Conservation (phyloP, 2,113 vertebrate genomes). For the Oryzias melastigma region DNA sequence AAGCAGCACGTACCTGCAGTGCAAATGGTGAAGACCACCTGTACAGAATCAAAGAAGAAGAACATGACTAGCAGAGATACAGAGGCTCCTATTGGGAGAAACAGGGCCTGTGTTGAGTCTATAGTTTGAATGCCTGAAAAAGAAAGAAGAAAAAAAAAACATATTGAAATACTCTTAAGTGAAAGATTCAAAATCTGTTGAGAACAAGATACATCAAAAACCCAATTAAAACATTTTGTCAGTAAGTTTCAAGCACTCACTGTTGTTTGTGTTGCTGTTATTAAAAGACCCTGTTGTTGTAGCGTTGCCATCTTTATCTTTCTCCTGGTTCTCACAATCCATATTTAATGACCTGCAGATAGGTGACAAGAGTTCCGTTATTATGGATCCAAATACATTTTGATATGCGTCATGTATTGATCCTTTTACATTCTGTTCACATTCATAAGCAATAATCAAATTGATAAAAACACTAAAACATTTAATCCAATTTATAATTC, state of each 20-base stretch:
- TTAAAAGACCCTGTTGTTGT: conserved; percentile 82
- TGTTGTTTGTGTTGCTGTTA: conserved; percentile 93
- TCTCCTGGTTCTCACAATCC: conserved; percentile 99
- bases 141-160: background rate
- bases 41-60: conserved; percentile 99
- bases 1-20: conserved; percentile 87
- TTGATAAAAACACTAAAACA: too few species aligned
- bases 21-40: conserved; percentile 99
- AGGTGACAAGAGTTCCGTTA: background rate
- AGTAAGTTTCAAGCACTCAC: conserved; percentile 75
- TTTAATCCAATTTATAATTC: too few species aligned
- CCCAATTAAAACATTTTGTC: conserved; percentile 8
- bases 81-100: conserved; percentile 96
- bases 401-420: too few species aligned
- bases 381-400: too few species aligned
- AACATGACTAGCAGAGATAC: conserved; percentile 99
- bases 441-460: too few species aligned
- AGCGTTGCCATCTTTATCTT: conserved; percentile 92
- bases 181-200: background rate
- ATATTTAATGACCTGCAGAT: conserved; percentile 94
- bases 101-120: conserved; percentile 96
- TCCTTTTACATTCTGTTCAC: too few species aligned
- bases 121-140: conserved; percentile 97
- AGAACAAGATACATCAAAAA: background rate
- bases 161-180: background rate